phyloP scores from a whole-genome alignment of 92 coral and sea anemone genomes.

The Palythoa heliodiscus region DNA sequence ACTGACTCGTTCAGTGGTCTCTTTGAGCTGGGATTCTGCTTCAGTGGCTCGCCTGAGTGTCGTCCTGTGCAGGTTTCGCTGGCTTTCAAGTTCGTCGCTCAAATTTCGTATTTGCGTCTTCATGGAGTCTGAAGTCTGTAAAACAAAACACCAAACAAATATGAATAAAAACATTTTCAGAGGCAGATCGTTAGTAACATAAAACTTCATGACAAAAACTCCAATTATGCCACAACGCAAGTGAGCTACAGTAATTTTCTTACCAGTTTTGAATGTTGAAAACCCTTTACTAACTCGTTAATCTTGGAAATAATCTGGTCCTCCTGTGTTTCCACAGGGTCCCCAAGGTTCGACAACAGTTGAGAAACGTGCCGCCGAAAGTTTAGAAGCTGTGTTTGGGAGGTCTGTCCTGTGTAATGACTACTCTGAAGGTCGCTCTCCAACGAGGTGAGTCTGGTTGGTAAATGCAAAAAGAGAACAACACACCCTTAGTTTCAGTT shows the following conservation, averaged over 20 bases:
- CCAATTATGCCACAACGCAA: too few relatives aligned
- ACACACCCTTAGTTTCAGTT: neutral
- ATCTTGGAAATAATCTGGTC: conserved; percentile 65
- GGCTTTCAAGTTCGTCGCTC: conserved; percentile 92
- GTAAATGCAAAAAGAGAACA: neutral
- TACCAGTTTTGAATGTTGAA: conserved; percentile 75
- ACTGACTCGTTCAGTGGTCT: conserved; percentile 79
- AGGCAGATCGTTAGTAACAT: too few relatives aligned
- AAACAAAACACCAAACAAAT: neutral
- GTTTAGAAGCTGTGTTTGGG: conserved; percentile 74
- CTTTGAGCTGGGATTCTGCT: conserved; percentile 90
- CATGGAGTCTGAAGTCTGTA: conserved; percentile 82
- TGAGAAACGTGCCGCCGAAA: conserved; percentile 79
- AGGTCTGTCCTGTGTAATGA: conserved; percentile 87
- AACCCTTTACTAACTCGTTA: conserved; percentile 52
- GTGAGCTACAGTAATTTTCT: neutral
- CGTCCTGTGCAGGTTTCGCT: conserved; percentile 87
- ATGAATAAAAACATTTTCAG: too few relatives aligned
- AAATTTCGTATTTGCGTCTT: conserved; percentile 77
- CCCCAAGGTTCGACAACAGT: conserved; percentile 67
- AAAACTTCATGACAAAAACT: too few relatives aligned
- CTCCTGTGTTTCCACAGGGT: conserved; percentile 67
- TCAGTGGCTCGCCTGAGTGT: conserved; percentile 93
- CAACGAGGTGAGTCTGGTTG: conserved; percentile 69
- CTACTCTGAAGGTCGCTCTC: conserved; percentile 86